Percentiles rank a stretch among this genome's conserved stretches.
phyloP scores from a whole-genome alignment of 2,888 invertebrate genomes.

The Lepidochrysops patricia region DNA sequence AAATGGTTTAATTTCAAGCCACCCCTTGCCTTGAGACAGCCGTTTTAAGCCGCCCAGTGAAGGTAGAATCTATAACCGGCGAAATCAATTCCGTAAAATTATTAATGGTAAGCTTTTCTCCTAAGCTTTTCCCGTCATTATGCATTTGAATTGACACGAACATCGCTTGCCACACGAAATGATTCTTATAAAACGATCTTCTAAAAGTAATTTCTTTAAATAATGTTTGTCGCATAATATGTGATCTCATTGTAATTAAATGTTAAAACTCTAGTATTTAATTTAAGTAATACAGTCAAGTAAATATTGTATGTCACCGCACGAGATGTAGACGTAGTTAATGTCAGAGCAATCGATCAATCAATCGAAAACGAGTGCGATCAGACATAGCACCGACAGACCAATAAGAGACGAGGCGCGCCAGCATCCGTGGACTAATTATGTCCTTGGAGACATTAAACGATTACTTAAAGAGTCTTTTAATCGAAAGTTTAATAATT shows the following conservation, averaged over 20 bases:
- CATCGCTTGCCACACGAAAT: too few species aligned
- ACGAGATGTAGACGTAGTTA: background rate
- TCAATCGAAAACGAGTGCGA: background rate
- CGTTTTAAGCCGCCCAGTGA: background rate
- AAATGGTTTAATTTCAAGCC: background rate
- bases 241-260: background rate
- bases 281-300: background rate
- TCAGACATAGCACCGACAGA: background rate
- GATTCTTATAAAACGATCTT: background rate
- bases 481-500: too few species aligned
- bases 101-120: background rate
- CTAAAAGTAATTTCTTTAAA: background rate
- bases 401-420: background rate
- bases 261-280: background rate
- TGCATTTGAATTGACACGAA: background rate
- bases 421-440: background rate
- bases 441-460: background rate
- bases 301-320: background rate
- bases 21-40: background rate
- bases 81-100: conserved; percentile 4
- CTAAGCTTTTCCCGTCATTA: background rate
- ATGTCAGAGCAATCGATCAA: background rate
- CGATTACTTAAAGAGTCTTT: too few species aligned
- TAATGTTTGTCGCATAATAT: too few species aligned
- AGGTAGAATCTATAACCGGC: background rate